Evolutionary conservation across 2,888 invertebrate genomes (phyloP).

Genomic region (Brachyptera risi): DNA sequence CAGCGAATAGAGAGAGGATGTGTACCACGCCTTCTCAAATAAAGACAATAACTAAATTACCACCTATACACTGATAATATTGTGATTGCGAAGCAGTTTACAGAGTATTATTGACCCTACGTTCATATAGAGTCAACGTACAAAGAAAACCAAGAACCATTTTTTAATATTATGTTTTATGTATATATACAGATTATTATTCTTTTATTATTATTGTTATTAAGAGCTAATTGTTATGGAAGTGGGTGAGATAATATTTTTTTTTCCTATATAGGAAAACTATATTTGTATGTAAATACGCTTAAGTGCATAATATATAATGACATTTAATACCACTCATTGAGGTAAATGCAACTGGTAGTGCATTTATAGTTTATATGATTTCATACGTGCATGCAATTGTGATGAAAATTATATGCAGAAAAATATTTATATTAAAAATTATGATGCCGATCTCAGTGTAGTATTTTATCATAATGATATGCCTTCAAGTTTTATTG

Average conservation of each 20-base stretch:
- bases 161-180: too few species aligned
- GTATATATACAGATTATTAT: neutral
- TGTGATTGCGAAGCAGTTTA: neutral
- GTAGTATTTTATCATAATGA: conserved; percentile 5
- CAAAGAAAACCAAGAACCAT: too few species aligned
- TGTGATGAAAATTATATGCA: neutral
- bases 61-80: neutral
- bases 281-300: neutral
- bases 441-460: too few species aligned
- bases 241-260: conserved; percentile 7
- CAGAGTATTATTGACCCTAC: conserved; percentile 1
- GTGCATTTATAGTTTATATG: neutral
- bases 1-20: too few species aligned
- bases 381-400: neutral
- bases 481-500: conserved; percentile 5
- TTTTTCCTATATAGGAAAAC: neutral
- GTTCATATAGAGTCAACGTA: neutral
- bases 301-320: neutral
- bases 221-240: conserved; percentile 6
- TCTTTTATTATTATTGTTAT: neutral
- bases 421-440: too few species aligned
- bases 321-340: neutral
- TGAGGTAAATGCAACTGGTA: neutral
- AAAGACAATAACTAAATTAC: too few species aligned
- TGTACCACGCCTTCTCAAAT: too few species aligned